Evolutionary conservation across 2,113 vertebrate genomes (phyloP).

Genomic region (Petrocephalus microphthalmus): DNA sequence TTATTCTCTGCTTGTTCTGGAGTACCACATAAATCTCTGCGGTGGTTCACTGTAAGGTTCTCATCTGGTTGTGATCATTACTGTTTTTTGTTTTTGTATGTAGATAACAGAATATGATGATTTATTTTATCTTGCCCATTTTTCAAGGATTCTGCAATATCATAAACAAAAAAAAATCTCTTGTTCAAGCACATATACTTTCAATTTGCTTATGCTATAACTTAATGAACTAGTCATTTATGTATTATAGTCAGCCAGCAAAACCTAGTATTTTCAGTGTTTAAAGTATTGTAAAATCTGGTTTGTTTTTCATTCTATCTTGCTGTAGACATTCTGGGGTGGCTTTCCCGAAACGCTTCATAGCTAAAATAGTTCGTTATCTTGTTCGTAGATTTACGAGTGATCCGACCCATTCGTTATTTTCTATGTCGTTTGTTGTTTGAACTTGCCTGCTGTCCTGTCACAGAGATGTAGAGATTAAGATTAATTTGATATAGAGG

Average conservation of each 20-base stretch:
- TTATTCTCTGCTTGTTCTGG: not conserved
- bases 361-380: no score
- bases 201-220: not conserved
- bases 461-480: no score
- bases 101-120: not conserved
- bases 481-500: no score
- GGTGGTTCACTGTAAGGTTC: not conserved
- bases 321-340: not conserved
- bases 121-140: not conserved
- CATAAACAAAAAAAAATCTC: not conserved
- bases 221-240: not conserved
- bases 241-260: not conserved
- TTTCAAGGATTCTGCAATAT: not conserved
- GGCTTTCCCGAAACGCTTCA: no score
- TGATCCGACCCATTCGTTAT: no score
- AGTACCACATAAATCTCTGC: not conserved
- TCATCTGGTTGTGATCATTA: not conserved
- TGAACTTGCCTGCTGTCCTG: no score
- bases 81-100: no score
- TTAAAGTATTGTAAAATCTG: not conserved
- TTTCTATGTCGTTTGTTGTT: no score
- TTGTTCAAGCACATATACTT: not conserved
- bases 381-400: no score
- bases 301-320: not conserved
- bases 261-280: not conserved